phyloP scores from a whole-genome alignment of 2,888 invertebrate species.

The Megalurothrips usitatus region DNA sequence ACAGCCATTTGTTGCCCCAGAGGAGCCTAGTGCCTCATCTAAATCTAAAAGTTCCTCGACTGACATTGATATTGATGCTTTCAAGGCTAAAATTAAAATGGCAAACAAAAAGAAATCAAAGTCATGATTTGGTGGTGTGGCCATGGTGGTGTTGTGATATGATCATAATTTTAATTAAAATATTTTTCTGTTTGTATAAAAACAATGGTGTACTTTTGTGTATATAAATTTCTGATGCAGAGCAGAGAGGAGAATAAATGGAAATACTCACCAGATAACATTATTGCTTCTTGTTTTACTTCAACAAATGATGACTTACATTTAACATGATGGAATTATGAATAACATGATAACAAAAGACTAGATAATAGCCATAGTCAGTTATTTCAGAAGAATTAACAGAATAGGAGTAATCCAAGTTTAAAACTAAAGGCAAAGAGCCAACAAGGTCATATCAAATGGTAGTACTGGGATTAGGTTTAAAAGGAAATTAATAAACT shows the following conservation, averaged over 20 bases:
- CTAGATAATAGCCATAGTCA: slow-evolving; percentile 19
- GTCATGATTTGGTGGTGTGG: neutral
- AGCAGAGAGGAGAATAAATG: neutral
- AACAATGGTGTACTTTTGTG: neutral
- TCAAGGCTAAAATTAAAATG: slow-evolving; percentile 74
- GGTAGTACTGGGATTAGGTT: too few relatives aligned
- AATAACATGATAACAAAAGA: slow-evolving; percentile 8
- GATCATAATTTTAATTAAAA: neutral
- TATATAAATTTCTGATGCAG: neutral
- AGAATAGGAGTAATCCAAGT: neutral
- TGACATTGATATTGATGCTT: slow-evolving; percentile 60
- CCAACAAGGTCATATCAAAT: too few relatives aligned
- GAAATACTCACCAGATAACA: neutral
- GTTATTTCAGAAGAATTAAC: neutral
- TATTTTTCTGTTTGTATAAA: neutral
- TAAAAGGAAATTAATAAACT: too few relatives aligned
- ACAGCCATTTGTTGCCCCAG: slow-evolving; percentile 76
- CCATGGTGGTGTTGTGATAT: too few relatives aligned
- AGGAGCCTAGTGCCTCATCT: slow-evolving; percentile 50
- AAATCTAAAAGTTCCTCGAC: slow-evolving; percentile 43
- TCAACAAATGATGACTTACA: slow-evolving; percentile 23
- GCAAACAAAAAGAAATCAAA: slow-evolving; percentile 43
- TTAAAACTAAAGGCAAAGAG: too few relatives aligned
- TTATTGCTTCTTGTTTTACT: slow-evolving; percentile 19
- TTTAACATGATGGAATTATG: slow-evolving; percentile 8